Evolutionary conservation across 2,888 invertebrate species (phyloP).

Genomic region (Polydrusus tereticollis): DNA sequence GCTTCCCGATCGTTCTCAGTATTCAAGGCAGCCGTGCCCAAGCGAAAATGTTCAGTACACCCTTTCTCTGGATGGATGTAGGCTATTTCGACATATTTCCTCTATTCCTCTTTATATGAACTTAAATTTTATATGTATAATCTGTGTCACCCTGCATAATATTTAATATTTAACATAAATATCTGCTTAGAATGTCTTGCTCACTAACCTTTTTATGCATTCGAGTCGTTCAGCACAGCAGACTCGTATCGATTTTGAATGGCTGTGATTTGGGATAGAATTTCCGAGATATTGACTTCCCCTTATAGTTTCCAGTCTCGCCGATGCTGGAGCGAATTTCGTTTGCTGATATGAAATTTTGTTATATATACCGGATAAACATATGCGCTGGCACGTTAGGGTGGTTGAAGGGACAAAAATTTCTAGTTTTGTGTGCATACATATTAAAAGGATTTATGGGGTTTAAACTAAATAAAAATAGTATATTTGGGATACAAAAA

Average conservation of each 20-base stretch:
- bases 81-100: too few species aligned
- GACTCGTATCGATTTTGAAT: conserved; percentile 48
- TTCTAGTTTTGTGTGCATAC: conserved; percentile 20
- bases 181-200: background rate
- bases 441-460: background rate
- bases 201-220: background rate
- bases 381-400: conserved; percentile 31
- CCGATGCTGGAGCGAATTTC: conserved; percentile 35
- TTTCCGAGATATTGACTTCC: conserved; percentile 50
- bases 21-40: too few species aligned
- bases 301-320: conserved; percentile 45
- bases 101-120: too few species aligned
- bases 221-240: conserved; percentile 6
- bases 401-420: conserved; percentile 2
- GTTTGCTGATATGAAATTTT: conserved; percentile 24
- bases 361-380: conserved; percentile 20
- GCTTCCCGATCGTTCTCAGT: too few species aligned
- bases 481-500: too few species aligned
- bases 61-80: too few species aligned
- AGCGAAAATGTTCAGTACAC: too few species aligned
- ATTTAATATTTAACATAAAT: too few species aligned
- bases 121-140: too few species aligned
- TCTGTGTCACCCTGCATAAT: too few species aligned
- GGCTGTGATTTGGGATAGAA: conserved; percentile 50
- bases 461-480: too few species aligned